These are phyloP conservation scores for Saturnia pavonia DNA, from an alignment of 2,888 invertebrate species.

Conservation along the genomic window DNA sequence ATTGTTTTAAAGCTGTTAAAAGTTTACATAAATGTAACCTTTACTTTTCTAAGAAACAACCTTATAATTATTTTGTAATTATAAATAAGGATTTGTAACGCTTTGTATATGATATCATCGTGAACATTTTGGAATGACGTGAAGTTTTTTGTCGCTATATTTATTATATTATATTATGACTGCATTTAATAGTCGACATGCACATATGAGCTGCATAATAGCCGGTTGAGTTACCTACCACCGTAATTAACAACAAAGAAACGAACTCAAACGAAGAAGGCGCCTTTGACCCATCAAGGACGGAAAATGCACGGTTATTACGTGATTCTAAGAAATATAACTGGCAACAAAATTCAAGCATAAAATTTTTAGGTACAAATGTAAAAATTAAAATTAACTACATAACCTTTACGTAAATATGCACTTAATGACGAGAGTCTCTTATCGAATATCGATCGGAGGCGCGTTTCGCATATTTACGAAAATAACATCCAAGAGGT, in stretches of 20 bases:
- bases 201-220: constrained; percentile 62
- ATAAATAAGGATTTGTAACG: constrained; percentile 28
- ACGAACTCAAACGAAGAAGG: constrained; percentile 35
- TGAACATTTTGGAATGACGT: constrained; percentile 38
- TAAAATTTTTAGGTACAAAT: background rate
- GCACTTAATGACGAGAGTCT: constrained; percentile 46
- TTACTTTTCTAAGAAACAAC: constrained; percentile 14
- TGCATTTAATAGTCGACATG: constrained; percentile 59
- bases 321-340: constrained; percentile 57
- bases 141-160: constrained; percentile 54
- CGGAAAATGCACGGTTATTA: constrained; percentile 49
- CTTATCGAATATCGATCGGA: constrained; percentile 62
- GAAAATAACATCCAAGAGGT: background rate
- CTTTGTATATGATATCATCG: constrained; percentile 42
- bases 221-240: constrained; percentile 57
- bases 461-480: constrained; percentile 36
- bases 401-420: constrained; percentile 67
- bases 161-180: constrained; percentile 54
- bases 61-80: constrained; percentile 18
- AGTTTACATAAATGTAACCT: background rate
- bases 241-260: constrained; percentile 64
- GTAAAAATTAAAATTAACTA: constrained; percentile 42
- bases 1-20: background rate
- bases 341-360: constrained; percentile 41
- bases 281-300: constrained; percentile 58